phyloP scores from a whole-genome alignment of 1,140 invertebrate species.

The Nixonia krombeini region DNA sequence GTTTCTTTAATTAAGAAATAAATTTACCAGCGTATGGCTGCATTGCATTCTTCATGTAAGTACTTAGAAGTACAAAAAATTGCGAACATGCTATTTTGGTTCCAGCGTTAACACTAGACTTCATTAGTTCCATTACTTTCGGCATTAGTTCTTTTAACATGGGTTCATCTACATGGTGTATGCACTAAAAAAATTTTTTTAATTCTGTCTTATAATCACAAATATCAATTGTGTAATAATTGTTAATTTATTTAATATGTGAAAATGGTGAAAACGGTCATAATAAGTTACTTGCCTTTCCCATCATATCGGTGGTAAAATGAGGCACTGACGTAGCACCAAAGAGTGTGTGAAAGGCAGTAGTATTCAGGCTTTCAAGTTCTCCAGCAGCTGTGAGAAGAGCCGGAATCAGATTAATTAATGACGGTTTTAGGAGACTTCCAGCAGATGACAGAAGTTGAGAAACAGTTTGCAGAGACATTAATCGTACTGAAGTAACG shows the following conservation, averaged over 20 bases:
- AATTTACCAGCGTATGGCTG: slow-evolving; percentile 76
- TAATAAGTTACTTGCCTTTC: slow-evolving; percentile 81
- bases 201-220: too few species aligned
- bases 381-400: slow-evolving; percentile 88
- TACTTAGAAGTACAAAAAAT: slow-evolving; percentile 83
- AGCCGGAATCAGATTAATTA: slow-evolving; percentile 85
- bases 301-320: slow-evolving; percentile 90
- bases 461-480: slow-evolving; percentile 88
- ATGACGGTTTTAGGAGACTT: slow-evolving; percentile 81
- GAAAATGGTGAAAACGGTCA: too few species aligned
- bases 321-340: slow-evolving; percentile 73
- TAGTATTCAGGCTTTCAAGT: slow-evolving; percentile 84
- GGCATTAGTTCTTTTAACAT: slow-evolving; percentile 85
- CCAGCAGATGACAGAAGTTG: slow-evolving; percentile 87
- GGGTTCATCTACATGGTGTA: slow-evolving; percentile 84
- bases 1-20: slow-evolving; percentile 2
- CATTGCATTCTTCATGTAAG: slow-evolving; percentile 72
- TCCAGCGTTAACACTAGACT: slow-evolving; percentile 83
- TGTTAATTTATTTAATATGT: too few species aligned
- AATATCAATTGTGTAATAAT: too few species aligned
- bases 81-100: slow-evolving; percentile 89
- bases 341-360: slow-evolving; percentile 82
- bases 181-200: slow-evolving; percentile 75
- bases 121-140: slow-evolving; percentile 86
- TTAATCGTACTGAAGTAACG: slow-evolving; percentile 83